Conservation (phyloP, 53 echinoderm and acorn worm genomes). For the Holothuria scabra region DNA sequence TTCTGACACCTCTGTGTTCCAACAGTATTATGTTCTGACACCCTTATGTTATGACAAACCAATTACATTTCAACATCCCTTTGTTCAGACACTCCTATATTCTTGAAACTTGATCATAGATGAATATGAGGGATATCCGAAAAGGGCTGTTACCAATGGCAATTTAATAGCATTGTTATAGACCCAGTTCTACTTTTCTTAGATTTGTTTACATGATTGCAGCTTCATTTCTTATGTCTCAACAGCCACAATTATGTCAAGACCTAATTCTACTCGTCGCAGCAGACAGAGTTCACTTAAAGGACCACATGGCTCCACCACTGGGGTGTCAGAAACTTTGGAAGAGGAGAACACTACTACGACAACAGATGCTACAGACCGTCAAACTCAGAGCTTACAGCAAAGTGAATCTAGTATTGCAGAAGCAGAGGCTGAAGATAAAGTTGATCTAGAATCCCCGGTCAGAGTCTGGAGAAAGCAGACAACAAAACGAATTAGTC, state of each 20-base stretch:
- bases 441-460: slow-evolving; percentile 64
- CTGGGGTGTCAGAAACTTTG: slow-evolving; percentile 63
- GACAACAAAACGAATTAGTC: slow-evolving; percentile 83
- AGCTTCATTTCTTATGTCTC: too few species aligned
- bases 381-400: slow-evolving; percentile 28
- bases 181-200: too few species aligned
- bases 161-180: too few species aligned
- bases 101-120: too few species aligned
- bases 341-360: slow-evolving; percentile 30
- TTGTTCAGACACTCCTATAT: too few species aligned
- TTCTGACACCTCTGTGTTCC: too few species aligned
- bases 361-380: slow-evolving; percentile 29
- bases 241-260: slow-evolving; percentile 84
- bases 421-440: slow-evolving; percentile 75
- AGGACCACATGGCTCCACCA: slow-evolving; percentile 51
- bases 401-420: slow-evolving; percentile 77
- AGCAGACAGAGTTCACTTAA: slow-evolving; percentile 64
- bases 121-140: too few species aligned
- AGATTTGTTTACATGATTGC: too few species aligned
- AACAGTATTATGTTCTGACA: too few species aligned
- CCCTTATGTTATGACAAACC: too few species aligned
- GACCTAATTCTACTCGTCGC: slow-evolving; percentile 78
- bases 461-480: slow-evolving; percentile 81
- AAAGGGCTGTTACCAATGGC: too few species aligned
- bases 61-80: too few species aligned